phyloP scores from a whole-genome alignment of 2,797 vertebrate species.

The Cynodonichthys magdalenae region DNA sequence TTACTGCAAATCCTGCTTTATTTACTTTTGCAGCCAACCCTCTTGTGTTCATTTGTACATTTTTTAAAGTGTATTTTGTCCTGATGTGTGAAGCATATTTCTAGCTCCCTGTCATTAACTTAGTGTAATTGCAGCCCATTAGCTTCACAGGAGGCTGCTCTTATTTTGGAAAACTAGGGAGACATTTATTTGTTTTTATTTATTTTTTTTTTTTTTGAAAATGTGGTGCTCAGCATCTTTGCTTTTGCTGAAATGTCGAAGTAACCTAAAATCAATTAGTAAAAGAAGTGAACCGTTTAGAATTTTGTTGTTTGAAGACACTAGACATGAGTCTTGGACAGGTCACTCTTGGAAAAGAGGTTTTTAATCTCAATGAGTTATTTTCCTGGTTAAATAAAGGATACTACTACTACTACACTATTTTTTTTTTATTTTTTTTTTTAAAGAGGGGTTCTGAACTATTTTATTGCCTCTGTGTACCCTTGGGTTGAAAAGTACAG shows the following conservation, averaged over 20 bases:
- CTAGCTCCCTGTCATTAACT: conserved; percentile 51
- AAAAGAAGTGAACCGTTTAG: conserved; percentile 8
- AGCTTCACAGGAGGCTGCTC: conserved; percentile 37
- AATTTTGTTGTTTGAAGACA: background rate
- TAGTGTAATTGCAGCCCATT: conserved; percentile 49
- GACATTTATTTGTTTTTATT: conserved; percentile 13
- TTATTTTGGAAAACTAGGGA: conserved; percentile 36
- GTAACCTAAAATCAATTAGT: conserved; percentile 15
- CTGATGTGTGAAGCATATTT: conserved; percentile 33
- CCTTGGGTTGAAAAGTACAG: too few species aligned
- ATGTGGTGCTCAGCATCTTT: conserved; percentile 27
- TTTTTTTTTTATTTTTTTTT: too few species aligned
- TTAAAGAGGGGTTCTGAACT: too few species aligned
- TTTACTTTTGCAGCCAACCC: conserved; percentile 23
- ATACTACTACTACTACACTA: too few species aligned
- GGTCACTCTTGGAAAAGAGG: too few species aligned
- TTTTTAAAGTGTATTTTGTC: conserved; percentile 32
- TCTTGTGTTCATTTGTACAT: conserved; percentile 20
- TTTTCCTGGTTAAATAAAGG: too few species aligned
- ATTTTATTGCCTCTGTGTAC: too few species aligned
- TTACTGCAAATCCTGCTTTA: conserved; percentile 26
- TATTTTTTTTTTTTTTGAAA: background rate
- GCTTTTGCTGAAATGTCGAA: conserved; percentile 19
- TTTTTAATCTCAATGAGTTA: too few species aligned
- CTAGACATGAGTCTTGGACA: too few species aligned